A percentile compares a stretch with the other conserved stretches of the same genome.
Conservation (phyloP, 2,888 invertebrate genomes). For the Campoplex capitator region DNA sequence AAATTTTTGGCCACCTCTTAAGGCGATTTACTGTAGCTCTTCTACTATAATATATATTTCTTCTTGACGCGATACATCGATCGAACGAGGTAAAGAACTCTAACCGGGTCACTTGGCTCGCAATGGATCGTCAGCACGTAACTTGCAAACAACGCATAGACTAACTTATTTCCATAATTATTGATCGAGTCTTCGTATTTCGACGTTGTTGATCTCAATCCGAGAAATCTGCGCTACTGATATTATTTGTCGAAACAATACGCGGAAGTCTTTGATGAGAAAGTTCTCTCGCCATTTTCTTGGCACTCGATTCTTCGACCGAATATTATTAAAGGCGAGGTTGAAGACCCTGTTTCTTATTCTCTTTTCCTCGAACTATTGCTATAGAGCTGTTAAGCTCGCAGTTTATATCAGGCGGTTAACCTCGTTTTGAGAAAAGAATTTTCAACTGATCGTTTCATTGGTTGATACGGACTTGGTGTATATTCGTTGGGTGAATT, state of each 20-base stretch:
- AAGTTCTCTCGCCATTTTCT: slow-evolving; percentile 46
- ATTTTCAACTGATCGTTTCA: neutral
- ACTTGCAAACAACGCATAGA: neutral
- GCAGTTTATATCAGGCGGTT: neutral
- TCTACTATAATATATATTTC: neutral
- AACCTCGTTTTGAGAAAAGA: neutral
- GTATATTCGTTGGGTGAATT: neutral
- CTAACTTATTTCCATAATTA: neutral
- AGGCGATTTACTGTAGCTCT: slow-evolving; percentile 6
- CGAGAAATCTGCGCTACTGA: neutral
- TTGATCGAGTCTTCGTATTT: neutral
- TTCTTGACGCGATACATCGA: slow-evolving; percentile 50
- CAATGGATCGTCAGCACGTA: slow-evolving; percentile 37
- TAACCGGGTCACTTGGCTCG: slow-evolving; percentile 63
- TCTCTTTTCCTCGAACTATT: slow-evolving; percentile 1
- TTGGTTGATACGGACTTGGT: neutral
- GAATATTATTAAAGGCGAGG: slow-evolving; percentile 29
- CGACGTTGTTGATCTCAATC: neutral
- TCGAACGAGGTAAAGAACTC: slow-evolving; percentile 63
- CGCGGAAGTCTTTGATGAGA: slow-evolving; percentile 51
- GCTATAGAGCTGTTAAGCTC: neutral
- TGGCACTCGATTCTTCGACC: slow-evolving; percentile 19
- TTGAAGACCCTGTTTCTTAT: slow-evolving; percentile 11
- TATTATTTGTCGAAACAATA: slow-evolving; percentile 37
- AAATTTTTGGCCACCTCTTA: slow-evolving; percentile 27